Evolutionary conservation across 2,797 vertebrate genomes (phyloP), one percentile per base, ranked within the genome.

Genomic region (Liparis tanakae): DNA sequence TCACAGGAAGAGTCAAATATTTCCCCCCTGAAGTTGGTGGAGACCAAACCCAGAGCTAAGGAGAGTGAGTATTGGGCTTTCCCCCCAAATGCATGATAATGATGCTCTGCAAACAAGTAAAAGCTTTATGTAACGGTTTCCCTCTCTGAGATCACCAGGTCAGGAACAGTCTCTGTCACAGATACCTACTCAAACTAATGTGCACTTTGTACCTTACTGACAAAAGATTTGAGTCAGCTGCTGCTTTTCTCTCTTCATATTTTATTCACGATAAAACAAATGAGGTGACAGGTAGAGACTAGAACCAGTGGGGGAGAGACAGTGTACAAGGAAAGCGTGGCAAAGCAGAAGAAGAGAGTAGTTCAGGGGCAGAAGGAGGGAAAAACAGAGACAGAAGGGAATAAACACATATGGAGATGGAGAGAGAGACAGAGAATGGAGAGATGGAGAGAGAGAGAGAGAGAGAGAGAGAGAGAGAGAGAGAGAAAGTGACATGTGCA

Each of bases 401-500:
- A 76, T 50, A 82, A 80, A 83, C 57, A 76, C 68, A 79, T 73
- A 79, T 70, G 65, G 67, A 80, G 59, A 69, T 51, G 58, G 51
- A 67, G 66, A 80, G 44, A 41, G 39, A 6, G 36, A 36, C 6
- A 36, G 36, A 41, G 37, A 9, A 39, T 34, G 57, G 63, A 79
- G 53, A 71, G 66, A 68, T 58, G 62, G 75, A 30, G 41, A 64
- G 68, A 69, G 61, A 65, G 74, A 39, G 50, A 59, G 64, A 69
- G 59, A 80, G 76, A 36, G 36, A 36, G 1, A 36, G 1, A 4
- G 36, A 36, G 36, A 36, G 36, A 36, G 36, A 36, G 37, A 41
- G 67, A 81, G 58, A 64, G 68, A 69, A 62, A 80, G 76, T 57
- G 76, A 80, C 51, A 78, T 67, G 70, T 79, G 82, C 76, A 77